Conservation (phyloP, 2,888 invertebrate species). For the Drosophila subquinaria region DNA sequence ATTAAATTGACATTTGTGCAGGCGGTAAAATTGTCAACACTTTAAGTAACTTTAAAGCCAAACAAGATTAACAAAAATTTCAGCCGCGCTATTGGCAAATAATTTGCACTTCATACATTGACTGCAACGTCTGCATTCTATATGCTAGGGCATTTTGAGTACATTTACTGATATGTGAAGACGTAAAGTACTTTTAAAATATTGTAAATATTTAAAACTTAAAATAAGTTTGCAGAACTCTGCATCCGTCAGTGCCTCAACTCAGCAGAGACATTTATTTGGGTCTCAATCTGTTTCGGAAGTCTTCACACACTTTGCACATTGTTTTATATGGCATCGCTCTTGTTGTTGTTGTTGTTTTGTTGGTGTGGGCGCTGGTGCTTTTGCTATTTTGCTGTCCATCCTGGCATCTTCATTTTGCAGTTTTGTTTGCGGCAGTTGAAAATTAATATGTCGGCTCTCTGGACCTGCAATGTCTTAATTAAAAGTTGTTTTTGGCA, state of each 20-base stretch:
- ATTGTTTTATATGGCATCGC: constrained; percentile 32
- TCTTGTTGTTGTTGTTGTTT: constrained; percentile 24
- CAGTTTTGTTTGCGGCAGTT: constrained; percentile 61
- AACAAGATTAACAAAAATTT: constrained; percentile 35
- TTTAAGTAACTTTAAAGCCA: too few relatives aligned
- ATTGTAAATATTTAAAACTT: constrained; percentile 11
- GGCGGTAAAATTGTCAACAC: constrained; percentile 36
- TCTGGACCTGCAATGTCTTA: constrained; percentile 71
- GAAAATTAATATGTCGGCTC: constrained; percentile 69
- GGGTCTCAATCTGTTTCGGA: constrained; percentile 57
- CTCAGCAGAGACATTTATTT: constrained; percentile 62
- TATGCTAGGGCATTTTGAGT: neutral
- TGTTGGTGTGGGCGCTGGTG: constrained; percentile 22
- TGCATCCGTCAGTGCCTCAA: constrained; percentile 39
- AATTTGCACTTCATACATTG: constrained; percentile 70
- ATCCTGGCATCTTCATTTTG: constrained; percentile 55
- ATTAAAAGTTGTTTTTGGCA: constrained; percentile 71
- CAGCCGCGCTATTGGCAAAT: constrained; percentile 37
- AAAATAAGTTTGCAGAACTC: constrained; percentile 1
- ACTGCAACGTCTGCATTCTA: constrained; percentile 42
- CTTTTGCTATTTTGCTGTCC: constrained; percentile 35
- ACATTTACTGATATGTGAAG: neutral
- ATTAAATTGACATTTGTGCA: neutral
- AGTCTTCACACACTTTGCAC: constrained; percentile 55
- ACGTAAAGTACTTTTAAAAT: neutral